These are phyloP conservation scores for Willowsia nigromaculata DNA, from an alignment of 2,888 invertebrate genomes.

Conservation along the genomic window DNA sequence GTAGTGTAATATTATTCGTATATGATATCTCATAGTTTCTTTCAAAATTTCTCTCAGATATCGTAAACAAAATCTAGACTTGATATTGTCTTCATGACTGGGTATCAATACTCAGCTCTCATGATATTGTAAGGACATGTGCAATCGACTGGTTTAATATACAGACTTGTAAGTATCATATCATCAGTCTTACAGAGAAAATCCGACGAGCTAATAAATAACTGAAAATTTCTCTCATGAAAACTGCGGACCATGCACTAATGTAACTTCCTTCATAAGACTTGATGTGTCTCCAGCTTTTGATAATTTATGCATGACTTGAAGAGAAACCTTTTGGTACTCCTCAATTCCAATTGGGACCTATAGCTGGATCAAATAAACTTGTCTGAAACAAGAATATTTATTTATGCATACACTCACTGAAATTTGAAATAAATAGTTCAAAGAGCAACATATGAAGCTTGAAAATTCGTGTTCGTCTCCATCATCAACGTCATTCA, in stretches of 20 bases:
- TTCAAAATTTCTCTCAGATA: background rate
- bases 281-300: background rate
- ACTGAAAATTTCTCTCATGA: background rate
- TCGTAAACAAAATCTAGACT: background rate
- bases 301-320: background rate
- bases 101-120: background rate
- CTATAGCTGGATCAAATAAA: background rate
- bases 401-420: background rate
- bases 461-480: background rate
- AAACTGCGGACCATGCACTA: constrained; percentile 23
- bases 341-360: background rate
- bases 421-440: background rate
- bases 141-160: background rate
- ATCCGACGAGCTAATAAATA: background rate
- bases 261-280: background rate
- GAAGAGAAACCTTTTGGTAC: background rate
- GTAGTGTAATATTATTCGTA: background rate
- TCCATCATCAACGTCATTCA: background rate
- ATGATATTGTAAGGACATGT: background rate
- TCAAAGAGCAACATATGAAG: constrained; percentile 34
- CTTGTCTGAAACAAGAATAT: constrained; percentile 13
- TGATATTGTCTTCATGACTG: background rate
- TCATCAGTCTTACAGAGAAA: background rate
- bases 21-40: background rate
- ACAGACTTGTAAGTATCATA: background rate